A percentile compares a stretch with the other conserved stretches of the same genome.
These are phyloP conservation scores for Homalodisca vitripennis DNA, from an alignment of 1,140 invertebrate genomes.

Conservation along the genomic window DNA sequence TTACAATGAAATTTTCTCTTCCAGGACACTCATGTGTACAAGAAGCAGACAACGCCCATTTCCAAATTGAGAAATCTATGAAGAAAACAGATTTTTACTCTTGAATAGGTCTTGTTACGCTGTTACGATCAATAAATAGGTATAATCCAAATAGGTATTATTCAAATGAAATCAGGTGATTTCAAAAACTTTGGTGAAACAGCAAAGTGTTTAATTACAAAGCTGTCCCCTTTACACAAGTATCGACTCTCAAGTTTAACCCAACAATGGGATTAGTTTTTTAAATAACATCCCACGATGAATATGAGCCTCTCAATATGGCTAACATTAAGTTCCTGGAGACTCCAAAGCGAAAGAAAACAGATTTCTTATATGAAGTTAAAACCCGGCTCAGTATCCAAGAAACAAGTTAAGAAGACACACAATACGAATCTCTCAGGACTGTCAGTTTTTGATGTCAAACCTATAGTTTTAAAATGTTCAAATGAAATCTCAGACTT, in stretches of 20 bases:
- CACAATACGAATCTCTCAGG: not conserved
- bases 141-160: constrained; percentile 32
- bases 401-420: not conserved
- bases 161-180: constrained; percentile 29
- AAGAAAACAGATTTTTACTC: constrained; percentile 36
- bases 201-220: constrained; percentile 35
- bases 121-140: constrained; percentile 30
- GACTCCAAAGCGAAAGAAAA: constrained; percentile 10
- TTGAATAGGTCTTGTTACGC: constrained; percentile 35
- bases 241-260: constrained; percentile 27
- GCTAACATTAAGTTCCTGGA: constrained; percentile 21
- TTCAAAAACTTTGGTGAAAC: constrained; percentile 33
- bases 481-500: not conserved
- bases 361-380: too few species aligned
- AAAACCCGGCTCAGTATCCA: not conserved
- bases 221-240: constrained; percentile 32
- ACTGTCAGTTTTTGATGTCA: constrained; percentile 4
- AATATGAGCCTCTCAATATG: constrained; percentile 4
- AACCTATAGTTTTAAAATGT: not conserved
- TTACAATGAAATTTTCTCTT: constrained; percentile 42
- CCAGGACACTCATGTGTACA: constrained; percentile 43
- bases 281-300: constrained; percentile 27
- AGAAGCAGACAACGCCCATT: constrained; percentile 42
- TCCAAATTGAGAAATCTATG: constrained; percentile 40
- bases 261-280: not conserved